A percentile compares a stretch with the other conserved stretches of the same genome.
phyloP scores from a whole-genome alignment of 2,888 invertebrate species.

The Schrankia costaestrigalis region DNA sequence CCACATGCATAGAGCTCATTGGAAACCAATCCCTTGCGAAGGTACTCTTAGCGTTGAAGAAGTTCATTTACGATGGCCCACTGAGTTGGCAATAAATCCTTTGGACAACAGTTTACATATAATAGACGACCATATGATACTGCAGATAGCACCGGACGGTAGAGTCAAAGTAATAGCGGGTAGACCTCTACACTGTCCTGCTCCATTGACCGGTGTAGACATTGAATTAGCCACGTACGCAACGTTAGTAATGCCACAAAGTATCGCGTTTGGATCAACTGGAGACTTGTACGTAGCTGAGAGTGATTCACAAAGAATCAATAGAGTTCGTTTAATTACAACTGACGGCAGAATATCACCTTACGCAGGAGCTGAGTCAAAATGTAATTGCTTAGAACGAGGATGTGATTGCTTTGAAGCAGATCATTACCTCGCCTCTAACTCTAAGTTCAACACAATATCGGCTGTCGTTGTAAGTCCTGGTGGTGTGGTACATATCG shows the following conservation, averaged over 20 bases:
- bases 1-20: conserved; percentile 95
- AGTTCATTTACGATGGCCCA: conserved; percentile 97
- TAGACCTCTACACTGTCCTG: conserved; percentile 94
- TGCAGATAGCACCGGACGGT: conserved; percentile 94
- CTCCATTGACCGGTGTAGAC: conserved; percentile 88
- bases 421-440: conserved; percentile 94
- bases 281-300: conserved; percentile 97
- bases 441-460: conserved; percentile 96
- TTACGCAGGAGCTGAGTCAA: conserved; percentile 97
- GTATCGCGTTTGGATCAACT: conserved; percentile 95
- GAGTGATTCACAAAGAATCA: conserved; percentile 96
- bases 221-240: conserved; percentile 94
- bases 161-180: conserved; percentile 96
- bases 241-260: conserved; percentile 95
- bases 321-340: conserved; percentile 93
- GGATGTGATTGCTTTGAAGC: conserved; percentile 96
- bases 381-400: conserved; percentile 94
- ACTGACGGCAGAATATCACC: conserved; percentile 95
- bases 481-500: conserved; percentile 96
- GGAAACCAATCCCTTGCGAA: conserved; percentile 96
- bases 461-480: conserved; percentile 96
- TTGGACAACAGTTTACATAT: conserved; percentile 96
- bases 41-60: conserved; percentile 95
- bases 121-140: conserved; percentile 97
- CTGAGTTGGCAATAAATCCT: conserved; percentile 95